Evolutionary conservation across 2,113 vertebrate genomes (phyloP), one percentile per base, ranked within the genome.

Genomic region (Sialia sialis): DNA sequence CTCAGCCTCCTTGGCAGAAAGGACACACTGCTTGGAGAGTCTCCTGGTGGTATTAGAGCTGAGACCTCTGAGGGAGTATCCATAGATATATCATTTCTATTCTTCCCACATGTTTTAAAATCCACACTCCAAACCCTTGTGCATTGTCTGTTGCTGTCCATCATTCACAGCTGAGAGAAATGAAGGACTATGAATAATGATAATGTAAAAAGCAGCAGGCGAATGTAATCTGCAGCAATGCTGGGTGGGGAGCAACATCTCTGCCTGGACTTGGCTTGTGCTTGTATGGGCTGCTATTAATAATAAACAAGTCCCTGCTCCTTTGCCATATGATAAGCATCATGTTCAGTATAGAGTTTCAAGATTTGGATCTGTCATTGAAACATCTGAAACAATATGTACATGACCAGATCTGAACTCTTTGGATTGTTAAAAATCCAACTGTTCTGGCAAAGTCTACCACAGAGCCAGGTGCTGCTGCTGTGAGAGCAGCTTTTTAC

Each of bases 171-270:
- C 27, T 0, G 2, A 67, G 72, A 3, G 4, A 82, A 87, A 85
- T 6, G 48, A 72, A 94, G 74, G 77, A 32, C 34, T 41, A 1
- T 93, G 89, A 95, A 51, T 73, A 87, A 95, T 39, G 62, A 30
- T 94, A 62, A 95, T 91, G 94, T 29, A 46, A 94, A 95, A 95
- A 91, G 39, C 95, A 95, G 87, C 70, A 87, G 78, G 63, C 54
- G 91, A 68, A 94, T 73, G 87, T 54, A 54, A 84, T 49, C 77
- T 83, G 34, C 86, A 92, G 95, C 63, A 52, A 20, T 6, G 48
- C 73, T 79, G 84, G 54, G 66, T 69, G 74, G 73, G 66, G 67
- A 94, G 63, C 34, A 83, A 38, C 63, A 39, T 85, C 82, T 66
- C 91, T 87, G 70, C n/a, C 72, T 70, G 82, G 68, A 34, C 54